Conservation (phyloP, 37 sponge, comb jelly and placozoan genomes). For the Lycopodina hypogea region DNA sequence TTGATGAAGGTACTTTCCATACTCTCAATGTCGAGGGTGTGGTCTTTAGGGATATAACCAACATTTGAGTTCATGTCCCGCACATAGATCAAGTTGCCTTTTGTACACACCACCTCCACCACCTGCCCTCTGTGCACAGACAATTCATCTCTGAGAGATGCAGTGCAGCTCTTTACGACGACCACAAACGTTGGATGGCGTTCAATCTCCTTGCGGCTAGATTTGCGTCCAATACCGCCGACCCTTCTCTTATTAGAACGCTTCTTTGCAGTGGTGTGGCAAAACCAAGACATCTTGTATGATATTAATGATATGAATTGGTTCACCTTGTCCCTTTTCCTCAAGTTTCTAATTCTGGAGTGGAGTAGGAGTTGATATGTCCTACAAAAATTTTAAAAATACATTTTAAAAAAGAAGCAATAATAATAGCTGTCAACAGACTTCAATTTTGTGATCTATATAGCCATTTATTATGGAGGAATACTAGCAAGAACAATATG, state of each 20-base stretch:
- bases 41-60: conserved; percentile 43
- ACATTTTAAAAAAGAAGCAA: no score
- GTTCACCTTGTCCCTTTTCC: no score
- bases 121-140: conserved; percentile 38
- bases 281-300: conserved; percentile 45
- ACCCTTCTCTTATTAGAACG: conserved; percentile 13
- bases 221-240: not conserved
- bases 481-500: no score
- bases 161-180: conserved; percentile 15
- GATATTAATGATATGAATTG: no score
- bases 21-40: conserved; percentile 20
- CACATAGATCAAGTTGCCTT: conserved; percentile 29
- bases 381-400: no score
- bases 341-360: not conserved
- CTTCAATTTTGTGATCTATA: no score
- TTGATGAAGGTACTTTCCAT: not conserved
- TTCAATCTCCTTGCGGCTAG: not conserved
- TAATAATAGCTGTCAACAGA: no score
- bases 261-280: conserved; percentile 8
- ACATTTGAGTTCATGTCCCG: conserved; percentile 20
- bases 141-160: conserved; percentile 33
- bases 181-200: conserved; percentile 8
- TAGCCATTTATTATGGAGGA: no score
- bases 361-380: not conserved
- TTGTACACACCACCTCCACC: conserved; percentile 31